Base-by-base conservation (phyloP, 2,113 vertebrate species). In the Rallus limicola region DNA sequence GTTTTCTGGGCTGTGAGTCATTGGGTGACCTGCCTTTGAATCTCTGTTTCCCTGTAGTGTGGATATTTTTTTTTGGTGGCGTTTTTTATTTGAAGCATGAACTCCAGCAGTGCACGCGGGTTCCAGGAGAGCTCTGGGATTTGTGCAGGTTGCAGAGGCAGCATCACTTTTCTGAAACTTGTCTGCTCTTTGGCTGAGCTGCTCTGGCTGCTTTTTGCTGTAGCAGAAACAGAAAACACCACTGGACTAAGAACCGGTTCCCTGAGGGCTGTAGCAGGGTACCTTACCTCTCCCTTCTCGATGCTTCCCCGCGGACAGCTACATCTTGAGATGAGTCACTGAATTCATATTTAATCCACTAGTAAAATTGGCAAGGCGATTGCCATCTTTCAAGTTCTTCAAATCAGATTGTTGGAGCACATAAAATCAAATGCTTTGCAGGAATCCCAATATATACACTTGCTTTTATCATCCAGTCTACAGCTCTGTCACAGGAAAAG, bases 271-370 rank as follows among this genome's bases (percentile, higher is more conserved):
- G 63, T 74, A 67, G 77, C 29, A 81, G 70, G 68, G 46, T 82
- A 69, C 71, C 77, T 91, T 79, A 65, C 76, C 77, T 89, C 46
- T 70, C 69, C 46, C 10, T 69, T 89, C 42, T 1, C 40, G 62
- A 91, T 87, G 53, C 82, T 90, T 95, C 92, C 53, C 69, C 38
- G 44, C 64, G 34, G 82, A 84, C 77, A 84, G 46, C 60, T 82
- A 16, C 65, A 11, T 60, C 95, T 91, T 82, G 81, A 89, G 93
- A 95, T 95, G 94, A 92, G 86, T 92, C 93, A 95, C 62, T 60
- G 74, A 82, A 89, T 71, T 87, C 31, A 42, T 88, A n/a, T 91
- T 92, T 92, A 89, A 93, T 95, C 75, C 81, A 69, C 69, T 60
- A 86, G 83, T 84, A 83, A 92, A 92, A 94, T 13, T 86, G 95